These are phyloP conservation scores for Dermochelys coriacea DNA, from an alignment of 2,797 vertebrate species.

Conservation along the genomic window DNA sequence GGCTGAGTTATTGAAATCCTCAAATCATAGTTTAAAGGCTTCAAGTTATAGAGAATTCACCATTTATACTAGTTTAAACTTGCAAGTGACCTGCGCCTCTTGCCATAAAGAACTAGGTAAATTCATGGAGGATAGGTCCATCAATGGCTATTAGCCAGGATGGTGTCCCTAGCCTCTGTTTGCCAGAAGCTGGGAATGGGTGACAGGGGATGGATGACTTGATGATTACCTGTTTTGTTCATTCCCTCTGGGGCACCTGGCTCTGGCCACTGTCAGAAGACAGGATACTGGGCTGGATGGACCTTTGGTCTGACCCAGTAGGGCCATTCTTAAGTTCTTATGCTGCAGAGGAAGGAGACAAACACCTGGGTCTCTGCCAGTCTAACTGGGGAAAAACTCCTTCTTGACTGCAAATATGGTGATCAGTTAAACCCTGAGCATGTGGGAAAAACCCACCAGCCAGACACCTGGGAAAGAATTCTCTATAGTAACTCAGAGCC, in stretches of 20 bases:
- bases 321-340: too few species aligned
- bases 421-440: not conserved
- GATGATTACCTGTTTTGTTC: too few species aligned
- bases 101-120: too few species aligned
- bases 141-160: too few species aligned
- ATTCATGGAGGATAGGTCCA: too few species aligned
- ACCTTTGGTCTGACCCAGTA: too few species aligned
- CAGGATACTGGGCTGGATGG: too few species aligned
- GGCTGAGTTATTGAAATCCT: not conserved
- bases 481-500: not conserved
- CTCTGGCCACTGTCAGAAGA: too few species aligned
- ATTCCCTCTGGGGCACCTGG: too few species aligned
- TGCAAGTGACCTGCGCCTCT: not conserved
- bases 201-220: too few species aligned
- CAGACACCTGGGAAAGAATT: not conserved
- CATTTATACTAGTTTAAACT: not conserved
- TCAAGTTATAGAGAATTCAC: not conserved
- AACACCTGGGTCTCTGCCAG: not conserved
- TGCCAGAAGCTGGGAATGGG: too few species aligned
- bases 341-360: not conserved
- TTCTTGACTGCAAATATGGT: not conserved
- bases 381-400: not conserved
- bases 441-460: not conserved
- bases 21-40: not conserved
- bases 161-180: too few species aligned